Evolutionary conservation across 2,113 vertebrate species (phyloP).

Genomic region (Mola mola): DNA sequence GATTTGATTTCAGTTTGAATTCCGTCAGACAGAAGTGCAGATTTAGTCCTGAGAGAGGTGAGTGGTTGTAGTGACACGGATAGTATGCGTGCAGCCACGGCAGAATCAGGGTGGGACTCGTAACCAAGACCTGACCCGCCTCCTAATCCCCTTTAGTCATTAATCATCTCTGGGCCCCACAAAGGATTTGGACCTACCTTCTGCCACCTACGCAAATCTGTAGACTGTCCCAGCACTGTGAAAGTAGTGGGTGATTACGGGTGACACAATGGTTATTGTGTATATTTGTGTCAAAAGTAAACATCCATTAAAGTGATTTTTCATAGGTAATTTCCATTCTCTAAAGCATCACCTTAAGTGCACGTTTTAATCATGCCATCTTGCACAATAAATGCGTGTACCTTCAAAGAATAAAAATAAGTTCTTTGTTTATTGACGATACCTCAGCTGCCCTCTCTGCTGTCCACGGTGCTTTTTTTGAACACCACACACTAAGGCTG

Average conservation of each 20-base stretch:
- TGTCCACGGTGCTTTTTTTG: too few relatives aligned
- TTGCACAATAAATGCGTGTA: too few relatives aligned
- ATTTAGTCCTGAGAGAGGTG: constrained; percentile 1
- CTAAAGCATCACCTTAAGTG: background rate
- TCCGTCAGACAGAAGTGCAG: background rate
- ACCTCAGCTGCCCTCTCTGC: too few relatives aligned
- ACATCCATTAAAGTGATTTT: background rate
- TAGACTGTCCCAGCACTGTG: constrained; percentile 36
- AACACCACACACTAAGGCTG: too few relatives aligned
- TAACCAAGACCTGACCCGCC: constrained; percentile 64
- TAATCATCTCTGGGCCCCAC: constrained; percentile 75
- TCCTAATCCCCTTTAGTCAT: constrained; percentile 83
- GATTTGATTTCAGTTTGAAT: constrained; percentile 13
- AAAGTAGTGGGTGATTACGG: constrained; percentile 38
- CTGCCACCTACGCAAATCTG: constrained; percentile 76
- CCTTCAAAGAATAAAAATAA: too few relatives aligned
- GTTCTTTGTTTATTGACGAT: too few relatives aligned
- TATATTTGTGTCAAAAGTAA: constrained; percentile 1
- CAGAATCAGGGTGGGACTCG: constrained; percentile 50
- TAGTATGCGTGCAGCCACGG: constrained; percentile 31
- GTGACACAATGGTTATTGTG: background rate
- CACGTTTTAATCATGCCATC: background rate
- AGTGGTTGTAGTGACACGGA: constrained; percentile 31
- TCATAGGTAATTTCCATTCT: background rate
- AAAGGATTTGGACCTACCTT: constrained; percentile 80